Evolutionary conservation across 1,140 invertebrate genomes (phyloP), one percentile per base, ranked within the genome.

Genomic region (Drosophila takahashii): DNA sequence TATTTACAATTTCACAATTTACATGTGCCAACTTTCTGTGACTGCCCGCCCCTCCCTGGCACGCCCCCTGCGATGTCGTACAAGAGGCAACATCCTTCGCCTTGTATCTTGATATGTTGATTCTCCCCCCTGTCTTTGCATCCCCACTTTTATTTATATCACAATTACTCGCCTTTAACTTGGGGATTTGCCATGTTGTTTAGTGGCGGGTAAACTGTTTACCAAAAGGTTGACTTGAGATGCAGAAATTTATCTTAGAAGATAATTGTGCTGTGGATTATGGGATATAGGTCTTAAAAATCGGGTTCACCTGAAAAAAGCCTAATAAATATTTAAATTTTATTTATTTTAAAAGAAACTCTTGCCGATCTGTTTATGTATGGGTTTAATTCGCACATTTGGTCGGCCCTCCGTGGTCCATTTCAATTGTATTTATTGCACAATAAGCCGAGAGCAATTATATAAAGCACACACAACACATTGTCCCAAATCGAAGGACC

Each of bases 1-100:
- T 86, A 89, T 89, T 89, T 89, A 89, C 84, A 83, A 89, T 89
- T 89, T 70, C 83, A 77, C 81, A 89, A 89, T 89, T 78, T 89
- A 84, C 84, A 89, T 89, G 84, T 77, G 72, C 56, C 84, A 57
- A 11, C 66, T 59, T 36, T 32, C 36, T 32, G 22, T 50, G 26
- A 4, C 57, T 39, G 47, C 45, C 34, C 57, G 8, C 32, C 56
- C 18, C 36, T 8, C 44, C 64, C 27, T 16, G 18, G 16, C 27
- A 27, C 11, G 42, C 11, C 27, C 15, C 47, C 42, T 10, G 22
- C 15, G 39, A 52, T 41, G 56, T 73, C 64, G 41, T 32, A 27
- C 34, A 48, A n/a, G 37, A 11, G 15, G 36, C 50, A 58, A 81
- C 83, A 86, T 69, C 74, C 75, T 71, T 67, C 64, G 51, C 16